These are phyloP conservation scores for Caenorhabditis sp. DNA, from an alignment of 2,888 invertebrate genomes.

Conservation along the genomic window DNA sequence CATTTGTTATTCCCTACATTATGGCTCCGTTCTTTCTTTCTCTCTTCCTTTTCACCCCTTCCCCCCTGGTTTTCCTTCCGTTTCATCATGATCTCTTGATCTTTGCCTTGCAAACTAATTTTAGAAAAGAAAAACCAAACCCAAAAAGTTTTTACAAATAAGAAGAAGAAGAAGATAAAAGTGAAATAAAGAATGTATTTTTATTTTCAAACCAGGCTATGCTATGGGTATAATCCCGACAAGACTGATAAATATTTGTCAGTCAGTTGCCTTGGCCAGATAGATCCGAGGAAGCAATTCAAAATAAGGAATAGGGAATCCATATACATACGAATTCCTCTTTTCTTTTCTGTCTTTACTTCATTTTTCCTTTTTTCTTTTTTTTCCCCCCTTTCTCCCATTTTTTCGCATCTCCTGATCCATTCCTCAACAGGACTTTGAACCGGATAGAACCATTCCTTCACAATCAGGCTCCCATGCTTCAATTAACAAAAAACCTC, in stretches of 20 bases:
- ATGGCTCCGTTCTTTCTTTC: conserved; percentile 15
- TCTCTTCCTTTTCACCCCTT: conserved; percentile 7
- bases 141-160: too few relatives aligned
- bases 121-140: too few relatives aligned
- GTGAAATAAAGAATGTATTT: not conserved
- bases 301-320: too few relatives aligned
- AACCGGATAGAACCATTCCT: conserved; percentile 6
- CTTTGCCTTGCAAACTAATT: too few relatives aligned
- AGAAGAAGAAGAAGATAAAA: not conserved
- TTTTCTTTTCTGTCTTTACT: not conserved
- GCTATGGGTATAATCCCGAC: conserved; percentile 39
- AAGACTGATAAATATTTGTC: conserved; percentile 59
- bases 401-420: not conserved
- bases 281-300: conserved; percentile 5
- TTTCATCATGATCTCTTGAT: too few relatives aligned
- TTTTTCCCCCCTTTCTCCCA: not conserved
- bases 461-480: not conserved
- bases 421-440: conserved; percentile 10
- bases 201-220: conserved; percentile 10
- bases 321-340: conserved; percentile 40
- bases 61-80: conserved; percentile 7
- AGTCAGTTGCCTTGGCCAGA: conserved; percentile 8
- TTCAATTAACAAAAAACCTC: not conserved
- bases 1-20: conserved; percentile 51
- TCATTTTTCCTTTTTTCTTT: not conserved